Evolutionary conservation across 2,113 vertebrate genomes (phyloP).

Genomic region (Macroglossus sobrinus): DNA sequence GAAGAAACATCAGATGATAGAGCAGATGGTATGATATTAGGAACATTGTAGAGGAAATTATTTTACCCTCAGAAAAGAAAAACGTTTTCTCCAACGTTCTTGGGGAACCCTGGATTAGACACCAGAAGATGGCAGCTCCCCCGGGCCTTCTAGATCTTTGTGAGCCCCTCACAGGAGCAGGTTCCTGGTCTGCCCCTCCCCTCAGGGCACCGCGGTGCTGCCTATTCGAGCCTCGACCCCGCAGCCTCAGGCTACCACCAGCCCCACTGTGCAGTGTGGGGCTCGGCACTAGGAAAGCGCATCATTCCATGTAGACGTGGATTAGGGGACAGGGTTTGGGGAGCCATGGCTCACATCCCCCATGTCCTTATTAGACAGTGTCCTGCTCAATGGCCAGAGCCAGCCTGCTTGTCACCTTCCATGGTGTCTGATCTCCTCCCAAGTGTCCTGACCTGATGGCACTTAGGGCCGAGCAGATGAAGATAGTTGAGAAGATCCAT

Average conservation of each 20-base stretch:
- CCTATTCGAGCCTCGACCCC: too few species aligned
- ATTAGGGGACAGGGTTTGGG: too few species aligned
- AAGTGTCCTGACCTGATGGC: too few species aligned
- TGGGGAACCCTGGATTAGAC: not conserved
- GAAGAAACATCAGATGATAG: not conserved
- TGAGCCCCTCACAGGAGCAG: too few species aligned
- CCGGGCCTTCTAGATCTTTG: not conserved
- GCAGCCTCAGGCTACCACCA: not conserved
- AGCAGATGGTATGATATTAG: not conserved
- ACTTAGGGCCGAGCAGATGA: too few species aligned
- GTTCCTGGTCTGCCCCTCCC: too few species aligned
- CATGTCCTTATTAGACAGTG: not conserved
- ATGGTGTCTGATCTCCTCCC: not conserved
- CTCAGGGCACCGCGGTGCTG: not conserved
- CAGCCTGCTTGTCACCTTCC: not conserved
- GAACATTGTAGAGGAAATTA: not conserved
- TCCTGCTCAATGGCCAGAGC: not conserved
- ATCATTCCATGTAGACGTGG: not conserved
- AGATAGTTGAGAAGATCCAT: too few species aligned
- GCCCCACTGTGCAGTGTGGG: too few species aligned
- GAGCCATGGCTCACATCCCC: not conserved
- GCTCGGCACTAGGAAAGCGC: not conserved
- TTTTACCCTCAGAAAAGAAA: not conserved
- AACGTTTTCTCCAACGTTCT: not conserved
- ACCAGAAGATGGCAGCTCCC: fast-evolving